Evolutionary conservation across 2,797 vertebrate genomes (phyloP).

Genomic region (Buceros bicornis): DNA sequence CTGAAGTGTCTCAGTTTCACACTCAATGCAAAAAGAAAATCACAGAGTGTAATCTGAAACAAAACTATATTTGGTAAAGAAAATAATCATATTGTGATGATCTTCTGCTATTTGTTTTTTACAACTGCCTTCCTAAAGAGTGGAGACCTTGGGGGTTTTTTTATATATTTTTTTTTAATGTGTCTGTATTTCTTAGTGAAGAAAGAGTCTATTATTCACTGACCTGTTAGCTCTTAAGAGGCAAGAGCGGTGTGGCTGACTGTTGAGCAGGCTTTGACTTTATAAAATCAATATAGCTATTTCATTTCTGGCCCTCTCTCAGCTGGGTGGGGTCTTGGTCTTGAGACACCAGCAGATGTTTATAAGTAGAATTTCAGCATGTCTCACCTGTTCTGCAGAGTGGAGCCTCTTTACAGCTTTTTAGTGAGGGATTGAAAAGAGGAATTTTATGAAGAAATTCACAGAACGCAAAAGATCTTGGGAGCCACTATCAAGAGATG

Average conservation of each 20-base stretch:
- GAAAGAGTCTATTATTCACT: not conserved
- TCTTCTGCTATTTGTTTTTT: not conserved
- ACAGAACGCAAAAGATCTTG: not conserved
- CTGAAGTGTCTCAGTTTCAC: not conserved
- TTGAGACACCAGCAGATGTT: not conserved
- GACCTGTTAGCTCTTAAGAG: not conserved
- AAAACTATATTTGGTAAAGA: not conserved
- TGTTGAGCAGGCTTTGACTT: not conserved
- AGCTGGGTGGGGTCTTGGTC: not conserved
- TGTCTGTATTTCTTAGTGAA: not conserved
- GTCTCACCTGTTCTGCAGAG: not conserved
- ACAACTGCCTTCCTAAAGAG: not conserved
- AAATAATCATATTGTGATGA: not conserved
- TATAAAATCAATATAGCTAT: not conserved
- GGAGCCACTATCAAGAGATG: not conserved
- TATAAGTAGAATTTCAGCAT: not conserved
- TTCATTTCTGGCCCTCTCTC: not conserved
- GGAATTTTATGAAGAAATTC: not conserved
- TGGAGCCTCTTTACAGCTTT: not conserved
- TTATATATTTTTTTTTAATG: not conserved
- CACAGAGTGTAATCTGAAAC: not conserved
- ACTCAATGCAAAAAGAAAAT: not conserved
- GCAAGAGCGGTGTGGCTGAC: not conserved
- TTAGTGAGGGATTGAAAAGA: not conserved
- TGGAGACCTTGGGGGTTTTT: not conserved